These are phyloP conservation scores for Coccyzus lansbergi DNA, from an alignment of 2,797 vertebrate species.

Conservation along the genomic window DNA sequence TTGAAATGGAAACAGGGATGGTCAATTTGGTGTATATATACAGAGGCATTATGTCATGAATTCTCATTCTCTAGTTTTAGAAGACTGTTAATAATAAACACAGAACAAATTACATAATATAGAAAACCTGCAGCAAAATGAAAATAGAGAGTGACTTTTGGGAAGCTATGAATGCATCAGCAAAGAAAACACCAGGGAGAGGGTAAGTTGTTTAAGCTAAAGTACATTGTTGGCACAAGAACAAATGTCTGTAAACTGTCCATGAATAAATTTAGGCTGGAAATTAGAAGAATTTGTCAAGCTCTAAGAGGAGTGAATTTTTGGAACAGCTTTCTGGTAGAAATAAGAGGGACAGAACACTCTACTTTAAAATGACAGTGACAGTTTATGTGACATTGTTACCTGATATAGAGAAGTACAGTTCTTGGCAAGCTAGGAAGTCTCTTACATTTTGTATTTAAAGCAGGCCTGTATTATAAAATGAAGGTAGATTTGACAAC, in stretches of 20 bases:
- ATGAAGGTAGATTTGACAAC: slow-evolving; percentile 9
- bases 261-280: slow-evolving; percentile 33
- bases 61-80: neutral
- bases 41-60: neutral
- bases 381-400: neutral
- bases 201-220: slow-evolving; percentile 17
- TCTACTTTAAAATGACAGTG: slow-evolving; percentile 3
- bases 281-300: slow-evolving; percentile 27
- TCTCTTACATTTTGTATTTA: slow-evolving; percentile 11
- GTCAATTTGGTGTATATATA: neutral
- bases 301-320: neutral
- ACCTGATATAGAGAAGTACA: slow-evolving; percentile 24
- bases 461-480: neutral
- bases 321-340: slow-evolving; percentile 37
- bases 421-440: neutral
- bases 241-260: slow-evolving; percentile 27
- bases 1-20: neutral
- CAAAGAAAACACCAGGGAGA: neutral
- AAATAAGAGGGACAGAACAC: slow-evolving; percentile 1
- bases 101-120: neutral
- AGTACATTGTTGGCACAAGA: slow-evolving; percentile 22
- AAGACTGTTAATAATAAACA: neutral
- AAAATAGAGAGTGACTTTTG: neutral
- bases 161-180: neutral
- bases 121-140: neutral